phyloP scores from a whole-genome alignment of 2,797 vertebrate genomes.

The Astyanax mexicanus region DNA sequence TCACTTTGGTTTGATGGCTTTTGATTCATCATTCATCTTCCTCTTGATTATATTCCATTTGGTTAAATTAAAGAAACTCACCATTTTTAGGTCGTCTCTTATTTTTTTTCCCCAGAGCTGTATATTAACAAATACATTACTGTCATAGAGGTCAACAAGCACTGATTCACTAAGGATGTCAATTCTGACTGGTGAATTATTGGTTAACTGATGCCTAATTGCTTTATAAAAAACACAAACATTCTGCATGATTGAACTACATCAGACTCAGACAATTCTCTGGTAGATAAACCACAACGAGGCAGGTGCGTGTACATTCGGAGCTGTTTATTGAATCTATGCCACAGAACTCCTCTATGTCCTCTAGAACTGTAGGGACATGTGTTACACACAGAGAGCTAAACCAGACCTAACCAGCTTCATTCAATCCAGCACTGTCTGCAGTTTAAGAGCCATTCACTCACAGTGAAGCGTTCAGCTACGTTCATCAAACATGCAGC shows the following conservation, averaged over 20 bases:
- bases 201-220: too few species aligned
- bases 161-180: too few species aligned
- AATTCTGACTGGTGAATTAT: too few species aligned
- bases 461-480: conserved; percentile 1
- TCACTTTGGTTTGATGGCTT: too few species aligned
- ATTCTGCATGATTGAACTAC: not conserved
- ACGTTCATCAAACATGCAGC: conserved; percentile 41
- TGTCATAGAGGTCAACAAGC: too few species aligned
- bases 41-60: too few species aligned
- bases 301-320: conserved; percentile 65
- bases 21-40: too few species aligned
- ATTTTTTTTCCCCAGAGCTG: too few species aligned
- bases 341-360: conserved; percentile 82
- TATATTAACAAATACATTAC: too few species aligned
- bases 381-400: conserved; percentile 78
- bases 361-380: conserved; percentile 76
- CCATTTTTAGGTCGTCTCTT: too few species aligned
- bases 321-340: conserved; percentile 72
- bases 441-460: conserved; percentile 4
- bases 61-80: too few species aligned
- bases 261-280: not conserved
- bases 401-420: conserved; percentile 71
- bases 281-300: conserved; percentile 34
- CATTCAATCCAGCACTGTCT: conserved; percentile 51
- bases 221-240: too few species aligned